Conservation (phyloP, 2,797 vertebrate genomes). For the Chanos chanos region DNA sequence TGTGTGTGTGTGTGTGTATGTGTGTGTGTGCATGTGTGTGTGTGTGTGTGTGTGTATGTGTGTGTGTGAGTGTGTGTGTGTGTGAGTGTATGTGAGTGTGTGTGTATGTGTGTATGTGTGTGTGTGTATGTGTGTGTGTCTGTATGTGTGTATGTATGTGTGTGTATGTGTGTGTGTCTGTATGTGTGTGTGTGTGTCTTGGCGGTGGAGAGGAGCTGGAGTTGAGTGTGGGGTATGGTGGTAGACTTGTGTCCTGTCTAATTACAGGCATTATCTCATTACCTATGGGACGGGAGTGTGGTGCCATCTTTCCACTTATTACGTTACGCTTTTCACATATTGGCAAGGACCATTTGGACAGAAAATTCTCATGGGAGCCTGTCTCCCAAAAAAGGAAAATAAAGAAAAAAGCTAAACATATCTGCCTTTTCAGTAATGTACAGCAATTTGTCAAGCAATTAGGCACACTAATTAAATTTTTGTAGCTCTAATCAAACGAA, state of each 20-base stretch:
- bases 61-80: too few relatives aligned
- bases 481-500: constrained; percentile 97
- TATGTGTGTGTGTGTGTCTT: background rate
- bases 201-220: constrained; percentile 52
- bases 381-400: constrained; percentile 73
- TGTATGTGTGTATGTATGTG: too few relatives aligned
- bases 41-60: background rate
- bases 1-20: background rate
- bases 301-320: constrained; percentile 96
- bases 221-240: constrained; percentile 77
- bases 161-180: background rate
- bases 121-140: too few relatives aligned
- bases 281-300: constrained; percentile 87
- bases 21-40: too few relatives aligned
- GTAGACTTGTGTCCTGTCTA: constrained; percentile 75
- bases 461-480: constrained; percentile 95
- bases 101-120: too few relatives aligned
- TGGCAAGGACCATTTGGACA: constrained; percentile 86
- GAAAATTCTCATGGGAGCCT: constrained; percentile 77
- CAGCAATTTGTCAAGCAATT: constrained; percentile 98
- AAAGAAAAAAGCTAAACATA: too few relatives aligned
- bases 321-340: constrained; percentile 96
- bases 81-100: too few relatives aligned
- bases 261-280: constrained; percentile 92
- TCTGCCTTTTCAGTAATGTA: constrained; percentile 84